These are phyloP conservation scores for Polyommatus icarus DNA, from an alignment of 2,888 invertebrate species.

Conservation along the genomic window DNA sequence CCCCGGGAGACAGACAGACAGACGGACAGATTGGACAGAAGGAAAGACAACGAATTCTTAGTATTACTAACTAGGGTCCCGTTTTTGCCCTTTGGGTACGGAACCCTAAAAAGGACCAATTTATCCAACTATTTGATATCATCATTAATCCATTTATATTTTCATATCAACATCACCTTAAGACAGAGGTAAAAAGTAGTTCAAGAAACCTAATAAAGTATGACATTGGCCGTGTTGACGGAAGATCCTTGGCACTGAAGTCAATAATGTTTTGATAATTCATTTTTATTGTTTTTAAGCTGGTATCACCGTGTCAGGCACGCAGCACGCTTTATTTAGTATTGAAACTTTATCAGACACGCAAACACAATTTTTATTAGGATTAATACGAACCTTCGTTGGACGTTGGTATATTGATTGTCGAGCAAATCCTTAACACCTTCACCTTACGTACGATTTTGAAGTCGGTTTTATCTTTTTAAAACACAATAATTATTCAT, in stretches of 20 bases:
- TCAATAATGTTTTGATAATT: not conserved
- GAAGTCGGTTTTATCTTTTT: too few relatives aligned
- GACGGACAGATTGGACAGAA: too few relatives aligned
- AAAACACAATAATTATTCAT: too few relatives aligned
- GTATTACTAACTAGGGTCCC: too few relatives aligned
- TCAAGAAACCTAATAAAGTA: not conserved
- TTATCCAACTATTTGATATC: too few relatives aligned
- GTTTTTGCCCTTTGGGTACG: too few relatives aligned
- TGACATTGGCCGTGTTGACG: not conserved
- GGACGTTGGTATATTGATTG: not conserved
- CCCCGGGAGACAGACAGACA: too few relatives aligned
- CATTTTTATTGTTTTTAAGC: not conserved
- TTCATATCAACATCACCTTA: too few relatives aligned
- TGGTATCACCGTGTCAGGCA: not conserved
- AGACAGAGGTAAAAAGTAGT: not conserved
- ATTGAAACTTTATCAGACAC: not conserved
- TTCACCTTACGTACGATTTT: too few relatives aligned
- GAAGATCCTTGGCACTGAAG: constrained; percentile 9
- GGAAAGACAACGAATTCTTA: too few relatives aligned
- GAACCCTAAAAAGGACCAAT: too few relatives aligned
- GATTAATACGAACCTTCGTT: not conserved
- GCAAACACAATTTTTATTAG: not conserved
- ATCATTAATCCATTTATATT: too few relatives aligned
- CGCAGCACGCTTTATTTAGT: not conserved
- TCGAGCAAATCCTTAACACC: not conserved